These are phyloP conservation scores for Conus canariensis DNA, from an alignment of 2,888 invertebrate species.

Conservation along the genomic window DNA sequence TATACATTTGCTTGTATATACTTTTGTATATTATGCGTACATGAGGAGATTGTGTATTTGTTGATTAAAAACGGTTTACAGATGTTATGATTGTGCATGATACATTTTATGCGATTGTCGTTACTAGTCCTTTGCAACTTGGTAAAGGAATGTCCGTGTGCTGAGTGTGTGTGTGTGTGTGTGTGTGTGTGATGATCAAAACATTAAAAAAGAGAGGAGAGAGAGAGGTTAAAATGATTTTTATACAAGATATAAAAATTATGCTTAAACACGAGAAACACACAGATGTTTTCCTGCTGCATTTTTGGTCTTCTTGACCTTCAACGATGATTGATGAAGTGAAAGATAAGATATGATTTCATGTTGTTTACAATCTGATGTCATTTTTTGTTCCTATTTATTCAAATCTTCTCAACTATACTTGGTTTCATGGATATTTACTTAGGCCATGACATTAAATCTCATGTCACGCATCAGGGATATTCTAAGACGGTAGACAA, in stretches of 20 bases:
- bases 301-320: no score
- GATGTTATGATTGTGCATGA: background rate
- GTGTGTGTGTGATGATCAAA: background rate
- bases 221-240: background rate
- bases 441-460: no score
- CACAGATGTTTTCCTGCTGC: background rate
- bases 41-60: slow-evolving; percentile 36
- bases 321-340: background rate
- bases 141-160: background rate
- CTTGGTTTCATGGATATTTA: no score
- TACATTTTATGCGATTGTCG: background rate
- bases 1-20: slow-evolving; percentile 34
- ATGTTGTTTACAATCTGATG: background rate
- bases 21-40: slow-evolving; percentile 34
- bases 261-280: background rate
- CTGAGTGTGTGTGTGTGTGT: background rate
- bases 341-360: background rate
- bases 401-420: no score
- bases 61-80: slow-evolving; percentile 31
- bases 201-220: background rate
- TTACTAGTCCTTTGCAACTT: background rate
- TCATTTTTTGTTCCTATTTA: no score
- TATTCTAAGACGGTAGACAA: no score
- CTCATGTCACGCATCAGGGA: no score
- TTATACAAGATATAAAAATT: background rate